These are phyloP conservation scores for Psittacus erithacus DNA, from an alignment of 2,113 vertebrate species.

Conservation along the genomic window DNA sequence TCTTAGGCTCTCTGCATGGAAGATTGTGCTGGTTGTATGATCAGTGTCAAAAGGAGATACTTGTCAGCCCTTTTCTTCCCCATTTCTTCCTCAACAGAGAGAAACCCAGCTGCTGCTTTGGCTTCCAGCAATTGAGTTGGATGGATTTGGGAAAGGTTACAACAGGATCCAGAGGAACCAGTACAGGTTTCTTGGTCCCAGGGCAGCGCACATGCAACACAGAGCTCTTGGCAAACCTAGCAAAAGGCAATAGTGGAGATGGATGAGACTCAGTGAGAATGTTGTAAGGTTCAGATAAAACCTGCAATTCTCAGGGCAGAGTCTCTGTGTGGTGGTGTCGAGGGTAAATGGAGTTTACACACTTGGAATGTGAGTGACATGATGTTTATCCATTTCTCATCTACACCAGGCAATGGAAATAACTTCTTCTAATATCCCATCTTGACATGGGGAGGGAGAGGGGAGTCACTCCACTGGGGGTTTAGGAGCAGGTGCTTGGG, in stretches of 20 bases:
- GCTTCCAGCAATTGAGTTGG: neutral
- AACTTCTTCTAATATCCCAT: slow-evolving; percentile 21
- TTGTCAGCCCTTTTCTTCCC: neutral
- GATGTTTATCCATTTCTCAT: slow-evolving; percentile 64
- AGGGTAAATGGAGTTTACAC: slow-evolving; percentile 58
- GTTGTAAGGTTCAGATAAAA: slow-evolving; percentile 54
- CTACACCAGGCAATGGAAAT: slow-evolving; percentile 28
- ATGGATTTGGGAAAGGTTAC: neutral
- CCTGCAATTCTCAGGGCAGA: slow-evolving; percentile 42
- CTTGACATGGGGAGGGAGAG: neutral
- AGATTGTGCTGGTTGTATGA: accelerated
- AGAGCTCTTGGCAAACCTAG: neutral
- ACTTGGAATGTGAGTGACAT: neutral
- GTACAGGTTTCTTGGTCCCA: neutral
- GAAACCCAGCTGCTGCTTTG: neutral
- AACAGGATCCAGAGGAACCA: neutral
- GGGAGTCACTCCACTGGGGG: neutral
- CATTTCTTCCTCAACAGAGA: too few species aligned
- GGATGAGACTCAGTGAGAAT: slow-evolving; percentile 37
- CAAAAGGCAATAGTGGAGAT: neutral
- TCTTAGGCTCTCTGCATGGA: neutral
- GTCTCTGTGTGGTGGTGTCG: neutral
- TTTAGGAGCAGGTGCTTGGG: slow-evolving; percentile 27
- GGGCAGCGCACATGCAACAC: accelerated
- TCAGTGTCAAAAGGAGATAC: neutral